These are phyloP conservation scores for Poecilia wingei DNA, from an alignment of 2,797 vertebrate genomes.

Conservation along the genomic window DNA sequence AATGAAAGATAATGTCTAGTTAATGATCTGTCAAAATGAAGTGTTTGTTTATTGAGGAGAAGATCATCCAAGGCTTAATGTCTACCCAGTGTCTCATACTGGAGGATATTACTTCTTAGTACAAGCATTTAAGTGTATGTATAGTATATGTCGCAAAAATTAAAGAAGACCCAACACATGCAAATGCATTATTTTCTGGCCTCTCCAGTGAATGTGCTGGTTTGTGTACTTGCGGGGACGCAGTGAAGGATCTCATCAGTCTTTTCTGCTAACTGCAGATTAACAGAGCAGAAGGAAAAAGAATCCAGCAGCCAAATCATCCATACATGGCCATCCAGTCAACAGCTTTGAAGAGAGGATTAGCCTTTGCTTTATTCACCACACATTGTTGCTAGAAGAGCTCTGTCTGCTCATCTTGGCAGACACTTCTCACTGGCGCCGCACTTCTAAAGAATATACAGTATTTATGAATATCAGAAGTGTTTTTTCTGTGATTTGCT, in stretches of 20 bases:
- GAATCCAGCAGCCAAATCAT: conserved; percentile 61
- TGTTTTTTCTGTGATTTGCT: conserved; percentile 24
- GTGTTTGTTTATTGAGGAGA: conserved; percentile 74
- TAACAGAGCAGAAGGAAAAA: conserved; percentile 64
- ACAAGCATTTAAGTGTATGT: conserved; percentile 10
- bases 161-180: conserved; percentile 11
- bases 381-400: conserved; percentile 49
- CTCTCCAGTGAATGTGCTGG: conserved; percentile 40
- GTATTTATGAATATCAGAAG: conserved; percentile 23
- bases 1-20: conserved; percentile 79
- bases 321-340: conserved; percentile 68
- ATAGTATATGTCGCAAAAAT: conserved; percentile 9
- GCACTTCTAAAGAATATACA: conserved; percentile 25
- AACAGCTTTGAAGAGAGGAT: conserved; percentile 63
- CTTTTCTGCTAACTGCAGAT: conserved; percentile 65
- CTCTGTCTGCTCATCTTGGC: conserved; percentile 56
- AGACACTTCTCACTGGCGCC: conserved; percentile 29
- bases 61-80: conserved; percentile 72
- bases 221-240: conserved; percentile 52
- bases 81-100: conserved; percentile 68
- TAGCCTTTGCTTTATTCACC: conserved; percentile 63
- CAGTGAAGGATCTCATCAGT: conserved; percentile 61
- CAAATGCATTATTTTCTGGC: conserved; percentile 31
- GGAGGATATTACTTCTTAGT: conserved; percentile 60
- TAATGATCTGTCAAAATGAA: conserved; percentile 82